Base-by-base conservation (phyloP, 2,888 invertebrate species). In the Bimastos eiseni region DNA sequence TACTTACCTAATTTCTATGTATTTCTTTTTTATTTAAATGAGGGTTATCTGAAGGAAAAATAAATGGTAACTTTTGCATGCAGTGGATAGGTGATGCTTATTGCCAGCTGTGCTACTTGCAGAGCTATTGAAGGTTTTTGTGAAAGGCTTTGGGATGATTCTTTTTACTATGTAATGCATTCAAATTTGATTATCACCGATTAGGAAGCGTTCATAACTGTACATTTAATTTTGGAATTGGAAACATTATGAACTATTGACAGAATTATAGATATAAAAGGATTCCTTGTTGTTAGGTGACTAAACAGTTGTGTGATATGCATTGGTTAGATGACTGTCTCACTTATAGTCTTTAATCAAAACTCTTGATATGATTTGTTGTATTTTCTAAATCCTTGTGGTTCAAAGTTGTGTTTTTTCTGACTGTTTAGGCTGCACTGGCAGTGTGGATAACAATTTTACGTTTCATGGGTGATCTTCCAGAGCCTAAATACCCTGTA, bases 381-480 rank as follows among this genome's bases (percentile, higher is more conserved):
- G 38, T 21, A 70, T n/a, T 70, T 70, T n/a, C 8, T 70, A 70
- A 70, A n/a, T 70, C 6, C 13, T 30, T 55, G 3, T 41, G 0
- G 11, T 89, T 89, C 36, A 89, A 49, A 89, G 30, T 24, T 34
- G 37, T 55, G 5, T 70, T 34, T 44, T 34, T 89, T 89, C 34
- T 89, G 33, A 33, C 41, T 89, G 24, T 44, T 90, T 95, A 97
- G 97, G 99, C 99, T 49, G 98, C 99, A 0, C 97, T 99, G 96
- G 99, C 99, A 2, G 96, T 99, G 91, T 99, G 99, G 99, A 97
- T 99, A 91, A 99, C 99, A 8, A 99, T 99, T 93, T 96, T 99
- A 49, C 96, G 99, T 41, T 95, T 95, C 92, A 95, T 95, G 95
- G 95, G 95, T 11, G 99, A 99, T 95, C 96, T 99, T 92, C 97